A percentile compares a stretch with the other conserved stretches of the same genome.
phyloP scores from a whole-genome alignment of 2,113 vertebrate genomes.

The Mastomys natalensis region DNA sequence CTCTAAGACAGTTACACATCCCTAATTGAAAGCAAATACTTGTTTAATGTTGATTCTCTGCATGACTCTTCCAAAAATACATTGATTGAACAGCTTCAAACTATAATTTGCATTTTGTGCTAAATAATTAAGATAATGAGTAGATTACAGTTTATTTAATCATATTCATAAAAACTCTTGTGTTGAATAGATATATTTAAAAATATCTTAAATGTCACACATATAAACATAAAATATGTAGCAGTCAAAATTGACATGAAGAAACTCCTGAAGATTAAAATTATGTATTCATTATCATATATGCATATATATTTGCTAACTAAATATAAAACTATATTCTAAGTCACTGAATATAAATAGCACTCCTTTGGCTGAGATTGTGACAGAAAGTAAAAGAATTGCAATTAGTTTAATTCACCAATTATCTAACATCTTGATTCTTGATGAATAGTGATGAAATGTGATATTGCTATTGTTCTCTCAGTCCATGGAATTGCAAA shows the following conservation, averaged over 20 bases:
- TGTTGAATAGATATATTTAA: constrained; percentile 72
- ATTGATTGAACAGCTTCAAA: constrained; percentile 78
- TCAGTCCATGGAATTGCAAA: not conserved
- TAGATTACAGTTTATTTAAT: constrained; percentile 78
- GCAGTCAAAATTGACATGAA: constrained; percentile 49
- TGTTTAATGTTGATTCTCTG: constrained; percentile 77
- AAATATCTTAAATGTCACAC: constrained; percentile 72
- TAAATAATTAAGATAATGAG: constrained; percentile 83
- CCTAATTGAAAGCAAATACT: constrained; percentile 82
- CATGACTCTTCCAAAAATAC: constrained; percentile 80
- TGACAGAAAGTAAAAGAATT: not conserved
- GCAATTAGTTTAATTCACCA: constrained; percentile 24
- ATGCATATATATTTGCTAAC: not conserved
- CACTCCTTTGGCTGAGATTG: not conserved
- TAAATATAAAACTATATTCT: not conserved
- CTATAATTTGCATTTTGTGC: constrained; percentile 73
- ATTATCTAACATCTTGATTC: constrained; percentile 11
- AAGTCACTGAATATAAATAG: not conserved
- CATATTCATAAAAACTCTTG: constrained; percentile 76
- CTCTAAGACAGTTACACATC: constrained; percentile 75
- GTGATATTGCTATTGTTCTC: not conserved
- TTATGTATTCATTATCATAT: constrained; percentile 52
- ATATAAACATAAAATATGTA: constrained; percentile 76
- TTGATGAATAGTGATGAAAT: not conserved
- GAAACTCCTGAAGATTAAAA: constrained; percentile 42